Base-by-base conservation (phyloP, 2,888 invertebrate species). In the Holacanthella duospinosa region DNA sequence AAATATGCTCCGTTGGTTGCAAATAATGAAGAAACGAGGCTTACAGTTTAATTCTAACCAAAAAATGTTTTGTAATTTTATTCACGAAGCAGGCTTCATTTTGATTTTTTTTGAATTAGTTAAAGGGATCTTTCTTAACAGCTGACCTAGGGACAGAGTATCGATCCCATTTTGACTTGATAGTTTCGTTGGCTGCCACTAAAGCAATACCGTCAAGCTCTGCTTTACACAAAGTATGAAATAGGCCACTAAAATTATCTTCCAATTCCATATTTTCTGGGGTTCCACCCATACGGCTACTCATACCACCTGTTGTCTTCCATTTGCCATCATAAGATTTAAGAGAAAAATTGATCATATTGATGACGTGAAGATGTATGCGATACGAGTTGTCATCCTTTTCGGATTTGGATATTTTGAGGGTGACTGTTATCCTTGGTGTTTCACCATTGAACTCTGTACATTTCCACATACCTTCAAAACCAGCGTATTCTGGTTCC, bases 211-310 rank as follows among this genome's bases (percentile, higher is more conserved):
- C 54, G 4, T 53, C 54, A 6, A 53, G 6, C 9, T 53, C 54
- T 6, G n/a, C 54, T 25, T 53, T 53, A 24, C 9, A n/a, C 54
- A n/a, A n/a, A 6, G 4, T 53, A 6, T 16, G 21, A 12, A 54
- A 19, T 2, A 43, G 36, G 27, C 57, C 2, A 19, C 19, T 53
- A 48, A 62, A 28, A 27, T 48, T 36, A 53, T 29, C 16, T 29
- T 62, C 62, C 4, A 62, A 24, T 53, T 25, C 27, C 62, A 62
- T 62, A 6, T 25, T 1, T 53, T 62, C 59, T 1, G 58, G 59
- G 2, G 62, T 21, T 16, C 62, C 62, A 19, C 62, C 62, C 62
- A 62, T 62, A 58, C 55, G 43, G 1, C 58, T 62, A 2, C 57
- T 44, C 9, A 57, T 44, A 19, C 62, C 62, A n/a, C 26, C 2